Percentiles rank a stretch among this genome's conserved stretches.
Conservation (phyloP, 1,140 invertebrate genomes). For the Heliconius hermathena region DNA sequence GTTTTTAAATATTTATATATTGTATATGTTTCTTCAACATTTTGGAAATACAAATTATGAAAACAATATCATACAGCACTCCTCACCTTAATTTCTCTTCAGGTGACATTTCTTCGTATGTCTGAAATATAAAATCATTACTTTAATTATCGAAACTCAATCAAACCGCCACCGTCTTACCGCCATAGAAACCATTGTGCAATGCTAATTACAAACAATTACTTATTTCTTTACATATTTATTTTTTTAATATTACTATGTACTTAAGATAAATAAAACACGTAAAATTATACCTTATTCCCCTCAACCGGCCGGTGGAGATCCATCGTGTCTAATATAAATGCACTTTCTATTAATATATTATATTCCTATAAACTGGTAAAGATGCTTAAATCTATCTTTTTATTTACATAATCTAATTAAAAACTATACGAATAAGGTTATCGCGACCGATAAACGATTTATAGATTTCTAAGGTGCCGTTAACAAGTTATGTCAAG, state of each 20-base stretch:
- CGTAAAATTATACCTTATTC: constrained; percentile 80
- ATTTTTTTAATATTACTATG: not conserved
- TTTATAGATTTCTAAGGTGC: constrained; percentile 21
- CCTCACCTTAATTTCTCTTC: constrained; percentile 86
- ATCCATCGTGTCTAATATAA: constrained; percentile 62
- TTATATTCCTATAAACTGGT: not conserved
- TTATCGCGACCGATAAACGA: constrained; percentile 18
- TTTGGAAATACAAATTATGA: not conserved
- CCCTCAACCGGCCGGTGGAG: constrained; percentile 84
- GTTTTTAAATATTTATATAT: not conserved
- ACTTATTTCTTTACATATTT: not conserved
- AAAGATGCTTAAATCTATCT: not conserved
- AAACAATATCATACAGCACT: not conserved
- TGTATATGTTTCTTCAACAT: not conserved
- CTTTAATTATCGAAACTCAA: not conserved
- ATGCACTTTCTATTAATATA: not conserved
- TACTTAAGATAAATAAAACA: not conserved
- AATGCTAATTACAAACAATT: no score
- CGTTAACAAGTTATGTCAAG: constrained; percentile 43
- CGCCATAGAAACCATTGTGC: not conserved
- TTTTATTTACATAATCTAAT: constrained; percentile 47
- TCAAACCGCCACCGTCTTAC: not conserved
- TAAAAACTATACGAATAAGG: constrained; percentile 31
- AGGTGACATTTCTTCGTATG: constrained; percentile 85
- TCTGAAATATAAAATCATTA: constrained; percentile 77